Conservation (phyloP, 2,113 vertebrate species). For the Blennius ocellaris region DNA sequence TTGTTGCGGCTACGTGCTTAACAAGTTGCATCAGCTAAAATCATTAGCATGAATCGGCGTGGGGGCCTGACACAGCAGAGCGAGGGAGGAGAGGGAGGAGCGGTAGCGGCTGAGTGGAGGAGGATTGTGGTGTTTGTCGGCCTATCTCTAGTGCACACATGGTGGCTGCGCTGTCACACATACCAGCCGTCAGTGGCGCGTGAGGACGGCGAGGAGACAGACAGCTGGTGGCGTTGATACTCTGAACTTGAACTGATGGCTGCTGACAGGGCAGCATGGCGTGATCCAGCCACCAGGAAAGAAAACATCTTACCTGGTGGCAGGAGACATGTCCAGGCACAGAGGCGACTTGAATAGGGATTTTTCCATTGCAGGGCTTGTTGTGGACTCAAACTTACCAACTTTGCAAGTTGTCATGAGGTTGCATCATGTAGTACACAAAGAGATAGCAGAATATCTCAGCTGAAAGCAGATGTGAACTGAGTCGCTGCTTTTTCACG, state of each 20-base stretch:
- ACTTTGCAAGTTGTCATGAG: no score
- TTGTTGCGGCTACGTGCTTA: slow-evolving; percentile 7
- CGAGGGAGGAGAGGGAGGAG: slow-evolving; percentile 15
- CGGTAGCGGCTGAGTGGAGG: slow-evolving; percentile 17
- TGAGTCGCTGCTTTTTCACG: no score
- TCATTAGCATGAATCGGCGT: slow-evolving; percentile 49
- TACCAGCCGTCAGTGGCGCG: slow-evolving; percentile 35
- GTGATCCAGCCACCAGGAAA: slow-evolving; percentile 7
- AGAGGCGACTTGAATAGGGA: no score
- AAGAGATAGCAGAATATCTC: no score
- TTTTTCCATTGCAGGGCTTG: no score
- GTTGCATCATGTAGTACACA: no score
- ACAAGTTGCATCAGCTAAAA: slow-evolving; percentile 45
- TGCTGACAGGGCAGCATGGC: slow-evolving; percentile 26
- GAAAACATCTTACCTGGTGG: no score
- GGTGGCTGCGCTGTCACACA: not conserved
- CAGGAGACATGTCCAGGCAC: no score
- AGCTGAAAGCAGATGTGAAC: no score
- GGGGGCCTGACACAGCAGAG: slow-evolving; percentile 49
- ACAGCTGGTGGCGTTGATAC: slow-evolving; percentile 38
- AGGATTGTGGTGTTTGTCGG: slow-evolving; percentile 48
- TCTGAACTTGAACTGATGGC: slow-evolving; percentile 24
- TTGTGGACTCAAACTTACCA: no score
- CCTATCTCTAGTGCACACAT: slow-evolving; percentile 53
- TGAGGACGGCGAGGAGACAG: slow-evolving; percentile 29